Base-by-base conservation (phyloP, 2,888 invertebrate species). In the Lathronympha strigana region DNA sequence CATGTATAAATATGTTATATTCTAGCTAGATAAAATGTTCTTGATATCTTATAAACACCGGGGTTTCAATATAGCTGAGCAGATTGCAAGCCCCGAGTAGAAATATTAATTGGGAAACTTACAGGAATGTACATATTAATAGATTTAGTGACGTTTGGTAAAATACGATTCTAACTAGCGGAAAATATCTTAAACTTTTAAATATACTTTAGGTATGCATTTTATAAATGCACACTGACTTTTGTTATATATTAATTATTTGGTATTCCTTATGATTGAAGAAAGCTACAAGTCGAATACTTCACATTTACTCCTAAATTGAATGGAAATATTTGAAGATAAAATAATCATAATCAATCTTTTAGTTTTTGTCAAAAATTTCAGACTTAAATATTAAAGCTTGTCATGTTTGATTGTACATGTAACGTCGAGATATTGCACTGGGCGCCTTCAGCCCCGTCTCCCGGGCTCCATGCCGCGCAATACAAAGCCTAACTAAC, bases 141-240 rank as follows among this genome's bases (percentile, higher is more conserved):
- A 64, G 45, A 66, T 61, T 61, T 75, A 73, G 69, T 79, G 68
- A 72, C 73, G 73, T 74, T 72, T 74, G 77, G 67, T 67, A 74
- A 72, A 77, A 71, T 74, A 74, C 61, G 13, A 47, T 68, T 73
- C 79, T 80, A 82, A 75, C 84, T 85, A 86, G 79, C 83, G 81
- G 81, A 76, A 78, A 72, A 70, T 77, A 76, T 71, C 75, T 79
- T 85, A 82, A 70, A 40, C 54, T 71, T 72, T 47, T 72, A 68
- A 72, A 71, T 75, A 71, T 60, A 73, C 71, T 76, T 71, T 63
- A 72, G 72, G 81, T 79, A 82, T 80, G 83, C 87, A 86, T 81
- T 88, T 86, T 71, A 75, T 75, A 87, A 88, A 87, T 83, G 86
- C 86, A 82, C 73, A 84, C 78, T 77, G 80, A 84, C 78, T 86